Evolutionary conservation across 2,113 vertebrate genomes (phyloP).

Genomic region (Carassius carassius): DNA sequence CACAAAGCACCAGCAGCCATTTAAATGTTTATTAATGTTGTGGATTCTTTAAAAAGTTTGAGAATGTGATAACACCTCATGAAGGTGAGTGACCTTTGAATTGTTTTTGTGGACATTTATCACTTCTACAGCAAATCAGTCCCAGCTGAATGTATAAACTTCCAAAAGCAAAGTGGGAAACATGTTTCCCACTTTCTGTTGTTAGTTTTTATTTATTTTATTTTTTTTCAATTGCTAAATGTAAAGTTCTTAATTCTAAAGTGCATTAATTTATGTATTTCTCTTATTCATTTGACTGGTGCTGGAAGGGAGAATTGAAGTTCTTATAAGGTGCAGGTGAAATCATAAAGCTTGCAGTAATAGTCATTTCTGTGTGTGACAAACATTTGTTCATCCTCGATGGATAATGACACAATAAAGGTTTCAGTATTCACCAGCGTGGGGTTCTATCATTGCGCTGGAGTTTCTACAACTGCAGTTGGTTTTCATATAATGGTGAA

Average conservation of each 20-base stretch:
- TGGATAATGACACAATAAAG: conserved; percentile 48
- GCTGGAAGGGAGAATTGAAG: not conserved
- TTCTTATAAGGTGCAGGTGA: conserved; percentile 30
- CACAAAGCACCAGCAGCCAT: conserved; percentile 53
- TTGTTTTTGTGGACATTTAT: conserved; percentile 17
- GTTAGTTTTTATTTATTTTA: not conserved
- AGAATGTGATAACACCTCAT: conserved; percentile 38
- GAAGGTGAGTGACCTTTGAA: conserved; percentile 14
- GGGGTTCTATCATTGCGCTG: conserved; percentile 24
- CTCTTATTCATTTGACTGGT: not conserved
- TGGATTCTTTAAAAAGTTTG: conserved; percentile 20
- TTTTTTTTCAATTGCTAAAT: conserved; percentile 20
- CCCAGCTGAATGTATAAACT: conserved; percentile 34
- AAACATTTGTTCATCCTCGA: conserved; percentile 33
- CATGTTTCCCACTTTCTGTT: not conserved
- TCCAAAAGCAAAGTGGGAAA: not conserved
- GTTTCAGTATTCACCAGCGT: conserved; percentile 47
- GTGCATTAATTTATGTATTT: conserved; percentile 29
- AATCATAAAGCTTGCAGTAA: conserved; percentile 30
- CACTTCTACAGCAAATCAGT: conserved; percentile 16
- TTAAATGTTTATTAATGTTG: conserved; percentile 44
- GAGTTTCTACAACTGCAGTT: not conserved
- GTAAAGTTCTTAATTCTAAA: conserved; percentile 22
- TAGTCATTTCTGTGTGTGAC: conserved; percentile 45
- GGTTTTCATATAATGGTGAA: too few relatives aligned